Percentiles rank a stretch among this genome's conserved stretches.
Evolutionary conservation across 1,140 invertebrate genomes (phyloP).

Genomic region (Gonioctena quinquepunctata): DNA sequence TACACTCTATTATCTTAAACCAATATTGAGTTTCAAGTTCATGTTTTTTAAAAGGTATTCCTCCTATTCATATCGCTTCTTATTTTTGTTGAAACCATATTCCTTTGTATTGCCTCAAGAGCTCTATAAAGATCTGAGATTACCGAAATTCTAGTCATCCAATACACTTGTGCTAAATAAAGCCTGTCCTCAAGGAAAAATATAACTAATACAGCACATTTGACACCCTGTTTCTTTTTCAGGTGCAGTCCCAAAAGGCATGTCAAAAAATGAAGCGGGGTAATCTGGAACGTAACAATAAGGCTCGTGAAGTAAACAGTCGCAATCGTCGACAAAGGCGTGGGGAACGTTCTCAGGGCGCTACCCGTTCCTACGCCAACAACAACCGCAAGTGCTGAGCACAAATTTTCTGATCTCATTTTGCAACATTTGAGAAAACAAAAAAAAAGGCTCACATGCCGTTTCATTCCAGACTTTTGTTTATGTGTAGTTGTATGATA

Average conservation of each 20-base stretch:
- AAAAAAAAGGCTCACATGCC: background rate
- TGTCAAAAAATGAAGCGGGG: slow-evolving; percentile 62
- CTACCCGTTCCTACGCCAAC: slow-evolving; percentile 65
- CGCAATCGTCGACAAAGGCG: slow-evolving; percentile 67
- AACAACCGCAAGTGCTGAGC: slow-evolving; percentile 74
- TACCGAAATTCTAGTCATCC: too few species aligned
- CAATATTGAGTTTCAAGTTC: too few species aligned
- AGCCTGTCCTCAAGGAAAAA: background rate
- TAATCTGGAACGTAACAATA: slow-evolving; percentile 66
- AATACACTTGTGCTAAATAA: background rate
- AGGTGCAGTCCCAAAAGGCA: slow-evolving; percentile 61
- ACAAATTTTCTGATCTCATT: slow-evolving; percentile 42
- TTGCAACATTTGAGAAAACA: slow-evolving; percentile 17
- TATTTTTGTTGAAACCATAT: too few species aligned
- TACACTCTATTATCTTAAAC: too few species aligned
- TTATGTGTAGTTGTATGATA: background rate
- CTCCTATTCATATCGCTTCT: too few species aligned
- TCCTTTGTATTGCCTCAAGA: too few species aligned
- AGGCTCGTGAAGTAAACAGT: slow-evolving; percentile 66
- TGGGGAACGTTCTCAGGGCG: slow-evolving; percentile 65
- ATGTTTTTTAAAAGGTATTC: too few species aligned
- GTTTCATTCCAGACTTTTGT: slow-evolving; percentile 16
- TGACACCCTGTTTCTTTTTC: slow-evolving; percentile 26
- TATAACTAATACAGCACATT: background rate
- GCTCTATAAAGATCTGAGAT: too few species aligned